These are phyloP conservation scores for Piscicola geometra DNA, from an alignment of 2,888 invertebrate genomes.

Conservation along the genomic window DNA sequence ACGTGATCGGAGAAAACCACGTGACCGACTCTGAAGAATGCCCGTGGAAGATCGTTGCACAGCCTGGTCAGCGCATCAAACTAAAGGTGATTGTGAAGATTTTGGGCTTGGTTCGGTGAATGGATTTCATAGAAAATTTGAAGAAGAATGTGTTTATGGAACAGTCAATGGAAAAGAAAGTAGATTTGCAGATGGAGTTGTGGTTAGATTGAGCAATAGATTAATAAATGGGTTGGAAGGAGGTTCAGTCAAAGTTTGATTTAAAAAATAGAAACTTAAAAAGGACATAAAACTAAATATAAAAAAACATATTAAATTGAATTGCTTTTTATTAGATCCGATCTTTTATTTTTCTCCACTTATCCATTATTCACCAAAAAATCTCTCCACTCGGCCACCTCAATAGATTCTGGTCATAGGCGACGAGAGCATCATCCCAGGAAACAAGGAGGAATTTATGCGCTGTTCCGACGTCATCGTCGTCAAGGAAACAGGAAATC, in stretches of 20 bases:
- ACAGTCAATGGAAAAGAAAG: no score
- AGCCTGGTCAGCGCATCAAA: constrained; percentile 33
- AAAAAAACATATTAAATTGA: no score
- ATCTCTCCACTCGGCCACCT: background rate
- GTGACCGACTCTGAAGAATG: constrained; percentile 28
- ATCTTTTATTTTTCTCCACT: no score
- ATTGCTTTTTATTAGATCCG: no score
- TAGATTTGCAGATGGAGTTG: no score
- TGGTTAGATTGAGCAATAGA: no score
- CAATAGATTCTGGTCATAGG: constrained; percentile 29
- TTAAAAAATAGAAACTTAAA: no score
- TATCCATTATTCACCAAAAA: no score
- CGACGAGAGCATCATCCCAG: constrained; percentile 25
- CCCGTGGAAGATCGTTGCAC: constrained; percentile 32
- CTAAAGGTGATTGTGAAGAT: constrained; percentile 33
- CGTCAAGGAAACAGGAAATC: constrained; percentile 21
- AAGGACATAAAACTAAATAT: no score
- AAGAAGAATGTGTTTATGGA: background rate
- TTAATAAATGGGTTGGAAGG: no score
- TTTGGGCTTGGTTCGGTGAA: background rate
- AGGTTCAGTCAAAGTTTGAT: no score
- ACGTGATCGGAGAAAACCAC: background rate
- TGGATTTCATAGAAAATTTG: background rate
- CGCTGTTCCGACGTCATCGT: constrained; percentile 31
- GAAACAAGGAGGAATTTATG: constrained; percentile 25